Base-by-base conservation (phyloP, 1,140 invertebrate genomes). In the Trachelipus rathkii region DNA sequence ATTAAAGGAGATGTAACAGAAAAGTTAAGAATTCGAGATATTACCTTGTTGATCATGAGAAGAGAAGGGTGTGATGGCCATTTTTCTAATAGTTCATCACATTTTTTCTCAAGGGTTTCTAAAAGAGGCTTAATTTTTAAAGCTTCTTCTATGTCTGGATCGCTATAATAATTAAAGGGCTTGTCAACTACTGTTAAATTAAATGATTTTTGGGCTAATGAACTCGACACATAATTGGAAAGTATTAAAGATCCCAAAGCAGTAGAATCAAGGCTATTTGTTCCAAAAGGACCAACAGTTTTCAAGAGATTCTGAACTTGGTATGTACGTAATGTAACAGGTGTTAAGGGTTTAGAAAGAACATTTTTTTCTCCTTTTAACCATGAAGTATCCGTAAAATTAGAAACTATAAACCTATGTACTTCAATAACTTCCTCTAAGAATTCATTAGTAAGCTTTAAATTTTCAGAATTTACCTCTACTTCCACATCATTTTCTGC, bases 41-140 rank as follows among this genome's bases (percentile, higher is more conserved):
- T 88, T 10, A 97, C 89, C 60, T 88, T 85, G 10, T 88, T 87
- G 67, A 93, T 91, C 84, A 90, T 82, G 69, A 86, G 88, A 0
- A 98, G 84, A 0, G 91, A 91, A 0, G 95, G 94, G 87, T 98
- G 93, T 77, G 96, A 94, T 0, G 95, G 93, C 93, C 94, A 98
- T 82, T 94, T 89, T 2, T 87, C 83, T 19, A 95, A 84, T n/a
- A 97, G 84, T 53, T 90, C 85, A n/a, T 87, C 83, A 0, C 94
- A 89, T 71, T 88, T 86, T 2, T 85, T 83, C 73, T 88, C 86
- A 19, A 96, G 87, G 69, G 84, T 84, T 13, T 89, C 85, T 46
- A 97, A 84, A 0, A 95, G 84, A 6, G 89, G 87, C 8, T 89
- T 84, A 83, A 93, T 93, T 46, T 89, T 87, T 60, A 90, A 87